Base-by-base conservation (phyloP, 2,113 vertebrate species). In the Eulemur macaco region DNA sequence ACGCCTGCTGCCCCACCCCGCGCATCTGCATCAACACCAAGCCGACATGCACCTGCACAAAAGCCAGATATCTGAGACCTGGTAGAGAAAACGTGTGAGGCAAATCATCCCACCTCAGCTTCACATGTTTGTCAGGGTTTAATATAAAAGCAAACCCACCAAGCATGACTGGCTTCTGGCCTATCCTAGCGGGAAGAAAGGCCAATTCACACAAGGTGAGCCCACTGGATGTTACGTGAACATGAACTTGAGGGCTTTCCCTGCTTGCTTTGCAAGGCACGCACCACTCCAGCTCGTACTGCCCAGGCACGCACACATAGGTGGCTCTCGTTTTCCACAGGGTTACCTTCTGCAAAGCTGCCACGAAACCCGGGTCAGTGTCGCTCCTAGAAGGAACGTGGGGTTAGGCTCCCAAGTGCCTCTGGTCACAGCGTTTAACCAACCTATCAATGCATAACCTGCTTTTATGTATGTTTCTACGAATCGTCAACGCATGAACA, bases 231-330 rank as follows among this genome's bases (percentile, higher is more conserved):
- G 21, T 8, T 27, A 9, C 0, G 1, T 3, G 47, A 29, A 34
- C 6, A 1, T 0, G 25, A 37, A 58, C 31, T 0, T 4, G 23
- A 39, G 47, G 23, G 6, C 37, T 2, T 50, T 11, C 58, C 42
- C 31, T 1, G 29, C 37, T 12, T 3, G 15, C 6, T 25, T 18
- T 5, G 92, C n/a, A 0, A 1, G 0, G 25, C 2, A 2, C 18
- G 8, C 29, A 21, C 11, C 3, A 6, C 27, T 1, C 34, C 23
- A 15, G 50, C 12, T 1, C 64, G 11, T 4, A 9, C 8, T 5
- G 0, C 1, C 45, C 64, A 15, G 15, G 29, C 0, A 3, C 0
- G 15, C 0, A 4, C 39, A 23, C 5, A 37, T 0, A 4, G 25
- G 6, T 10, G 2, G 12, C 4, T 4, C 45, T n/a, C 50, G 6